Evolutionary conservation across 2,888 invertebrate genomes (phyloP), one percentile per base, ranked within the genome.

Genomic region (Atherix ibis): DNA sequence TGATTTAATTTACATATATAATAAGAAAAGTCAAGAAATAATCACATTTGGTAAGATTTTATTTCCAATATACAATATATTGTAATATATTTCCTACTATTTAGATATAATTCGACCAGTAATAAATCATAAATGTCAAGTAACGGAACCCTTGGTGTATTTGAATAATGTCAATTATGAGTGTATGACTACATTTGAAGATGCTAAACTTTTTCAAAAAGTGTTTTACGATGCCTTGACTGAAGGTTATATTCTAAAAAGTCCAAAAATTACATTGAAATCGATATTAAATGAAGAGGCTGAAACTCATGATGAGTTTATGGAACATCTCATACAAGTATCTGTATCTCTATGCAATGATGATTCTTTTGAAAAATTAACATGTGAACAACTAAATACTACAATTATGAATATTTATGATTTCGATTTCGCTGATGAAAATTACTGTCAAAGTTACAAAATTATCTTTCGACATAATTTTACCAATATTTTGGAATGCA

Each of bases 41-140:
- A 35, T 38, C 18, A 38, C 40, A 27, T 45, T 52, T 24, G 49
- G 52, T 53, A 44, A 44, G 24, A 22, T 17, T 14, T 18, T 6
- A 19, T 17, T 15, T 15, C n/a, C n/a, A n/a, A n/a, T n/a, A n/a
- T n/a, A n/a, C 22, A 22, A 22, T 8, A 22, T 8, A 22, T 22
- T 22, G 22, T 8, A 22, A 22, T 22, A 8, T 22, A 10, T 22
- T 8, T 10, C 22, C 22, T 18, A 17, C 10, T 22, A 36, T 36
- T 8, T 34, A 43, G 56, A 54, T 30, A 38, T 58, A 34, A 58
- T 58, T 5, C 39, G 44, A 38, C 47, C 48, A 2, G 46, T 52
- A 9, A 45, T 46, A n/a, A 45, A 46, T 8, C 35, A 49, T 4
- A 36, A 41, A 13, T 60, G 60, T 29, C 49, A 47, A 26, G 32